Evolutionary conservation across 2,797 vertebrate species (phyloP).

Genomic region (Chanos chanos): DNA sequence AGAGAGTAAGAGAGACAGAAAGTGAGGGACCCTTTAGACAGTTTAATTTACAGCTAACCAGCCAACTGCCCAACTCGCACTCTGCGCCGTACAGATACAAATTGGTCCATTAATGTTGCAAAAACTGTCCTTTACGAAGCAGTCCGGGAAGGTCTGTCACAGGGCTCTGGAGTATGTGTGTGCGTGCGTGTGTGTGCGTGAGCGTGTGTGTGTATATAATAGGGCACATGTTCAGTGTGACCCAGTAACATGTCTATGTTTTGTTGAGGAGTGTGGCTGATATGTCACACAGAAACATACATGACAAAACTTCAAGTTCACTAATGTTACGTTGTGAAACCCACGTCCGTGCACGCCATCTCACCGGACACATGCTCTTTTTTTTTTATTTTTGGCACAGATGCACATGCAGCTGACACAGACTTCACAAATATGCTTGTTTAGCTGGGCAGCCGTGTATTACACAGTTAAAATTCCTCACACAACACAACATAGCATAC

Average conservation of each 20-base stretch:
- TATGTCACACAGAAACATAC: too few relatives aligned
- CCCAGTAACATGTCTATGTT: not conserved
- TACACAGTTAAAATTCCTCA: not conserved
- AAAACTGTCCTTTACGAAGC: constrained; percentile 29
- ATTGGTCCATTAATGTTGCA: constrained; percentile 33
- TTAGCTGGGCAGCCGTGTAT: not conserved
- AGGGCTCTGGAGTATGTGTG: not conserved
- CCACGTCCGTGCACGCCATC: too few relatives aligned
- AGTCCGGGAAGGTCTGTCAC: constrained; percentile 5
- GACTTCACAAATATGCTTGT: constrained; percentile 6
- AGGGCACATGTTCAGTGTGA: not conserved
- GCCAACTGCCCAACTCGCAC: constrained; percentile 4
- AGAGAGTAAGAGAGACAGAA: not conserved
- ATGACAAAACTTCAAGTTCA: too few relatives aligned
- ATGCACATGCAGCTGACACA: not conserved
- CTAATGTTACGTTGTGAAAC: too few relatives aligned
- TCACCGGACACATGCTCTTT: too few relatives aligned
- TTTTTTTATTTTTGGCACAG: too few relatives aligned
- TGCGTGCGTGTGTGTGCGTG: not conserved
- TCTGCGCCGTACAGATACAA: constrained; percentile 29
- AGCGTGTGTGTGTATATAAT: not conserved
- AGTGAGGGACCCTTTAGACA: constrained; percentile 5
- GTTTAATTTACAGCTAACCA: constrained; percentile 28
- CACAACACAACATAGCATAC: not conserved
- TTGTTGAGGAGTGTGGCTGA: not conserved